These are phyloP conservation scores for Triops cancriformis DNA, from an alignment of 1,140 invertebrate genomes.

Conservation along the genomic window DNA sequence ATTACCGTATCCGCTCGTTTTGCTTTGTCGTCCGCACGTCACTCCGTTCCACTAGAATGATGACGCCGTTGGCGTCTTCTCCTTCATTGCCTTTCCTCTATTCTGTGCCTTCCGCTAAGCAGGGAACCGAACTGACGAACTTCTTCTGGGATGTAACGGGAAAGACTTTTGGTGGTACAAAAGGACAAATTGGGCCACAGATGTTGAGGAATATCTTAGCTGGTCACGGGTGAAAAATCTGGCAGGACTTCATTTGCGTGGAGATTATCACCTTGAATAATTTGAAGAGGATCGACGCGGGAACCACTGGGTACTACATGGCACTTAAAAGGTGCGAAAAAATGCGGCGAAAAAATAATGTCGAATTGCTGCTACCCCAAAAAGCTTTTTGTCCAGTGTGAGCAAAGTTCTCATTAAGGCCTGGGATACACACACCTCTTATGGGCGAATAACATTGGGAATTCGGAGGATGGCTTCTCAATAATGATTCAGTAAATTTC, in stretches of 20 bases:
- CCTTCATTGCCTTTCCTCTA: neutral
- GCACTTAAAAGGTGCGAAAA: too few species aligned
- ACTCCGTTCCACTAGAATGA: neutral
- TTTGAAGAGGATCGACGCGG: too few species aligned
- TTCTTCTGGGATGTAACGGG: neutral
- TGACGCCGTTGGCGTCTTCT: slow-evolving; percentile 9
- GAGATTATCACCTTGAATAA: neutral
- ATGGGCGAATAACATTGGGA: too few species aligned
- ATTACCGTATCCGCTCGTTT: neutral
- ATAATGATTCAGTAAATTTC: too few species aligned
- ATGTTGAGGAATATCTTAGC: neutral
- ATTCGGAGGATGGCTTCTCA: too few species aligned
- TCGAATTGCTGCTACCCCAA: too few species aligned
- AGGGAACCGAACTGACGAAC: neutral
- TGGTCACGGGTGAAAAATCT: neutral
- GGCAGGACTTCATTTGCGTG: neutral
- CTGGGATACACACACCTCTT: too few species aligned
- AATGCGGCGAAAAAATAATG: too few species aligned
- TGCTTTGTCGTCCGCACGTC: slow-evolving; percentile 3
- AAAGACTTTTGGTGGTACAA: neutral
- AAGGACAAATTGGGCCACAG: neutral
- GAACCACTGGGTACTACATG: too few species aligned
- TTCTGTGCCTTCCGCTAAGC: neutral
- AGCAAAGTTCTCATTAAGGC: too few species aligned
- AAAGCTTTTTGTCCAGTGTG: too few species aligned